These are phyloP conservation scores for Tetragonula carbonaria DNA, from an alignment of 2,888 invertebrate species.

Conservation along the genomic window DNA sequence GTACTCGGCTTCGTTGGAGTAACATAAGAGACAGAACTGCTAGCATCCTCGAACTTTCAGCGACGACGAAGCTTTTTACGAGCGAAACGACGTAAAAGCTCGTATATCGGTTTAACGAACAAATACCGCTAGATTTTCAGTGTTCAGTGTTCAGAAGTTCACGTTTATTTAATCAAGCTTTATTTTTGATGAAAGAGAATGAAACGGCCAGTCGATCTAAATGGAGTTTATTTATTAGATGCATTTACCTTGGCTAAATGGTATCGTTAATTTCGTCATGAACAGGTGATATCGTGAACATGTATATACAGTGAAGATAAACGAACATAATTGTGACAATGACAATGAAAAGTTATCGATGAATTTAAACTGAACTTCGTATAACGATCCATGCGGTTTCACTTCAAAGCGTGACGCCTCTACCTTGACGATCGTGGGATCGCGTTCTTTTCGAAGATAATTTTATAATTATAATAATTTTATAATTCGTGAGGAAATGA, in stretches of 20 bases:
- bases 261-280: not conserved
- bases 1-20: not conserved
- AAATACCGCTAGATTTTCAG: not conserved
- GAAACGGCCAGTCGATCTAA: not conserved
- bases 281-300: too few relatives aligned
- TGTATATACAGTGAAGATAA: too few relatives aligned
- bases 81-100: not conserved
- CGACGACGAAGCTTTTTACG: constrained; percentile 3
- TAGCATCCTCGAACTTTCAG: not conserved
- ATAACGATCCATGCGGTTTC: too few relatives aligned
- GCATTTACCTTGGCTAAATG: not conserved
- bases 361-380: too few relatives aligned
- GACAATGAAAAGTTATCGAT: too few relatives aligned
- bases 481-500: too few relatives aligned
- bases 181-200: not conserved
- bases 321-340: too few relatives aligned
- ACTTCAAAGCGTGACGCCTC: too few relatives aligned
- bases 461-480: too few relatives aligned
- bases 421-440: too few relatives aligned
- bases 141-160: too few relatives aligned
- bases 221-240: constrained; percentile 11
- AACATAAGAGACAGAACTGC: not conserved
- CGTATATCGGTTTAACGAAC: not conserved
- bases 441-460: too few relatives aligned
- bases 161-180: constrained; percentile 10